phyloP scores from a whole-genome alignment of 1,140 invertebrate genomes.

The Daktulosphaira vitifoliae region DNA sequence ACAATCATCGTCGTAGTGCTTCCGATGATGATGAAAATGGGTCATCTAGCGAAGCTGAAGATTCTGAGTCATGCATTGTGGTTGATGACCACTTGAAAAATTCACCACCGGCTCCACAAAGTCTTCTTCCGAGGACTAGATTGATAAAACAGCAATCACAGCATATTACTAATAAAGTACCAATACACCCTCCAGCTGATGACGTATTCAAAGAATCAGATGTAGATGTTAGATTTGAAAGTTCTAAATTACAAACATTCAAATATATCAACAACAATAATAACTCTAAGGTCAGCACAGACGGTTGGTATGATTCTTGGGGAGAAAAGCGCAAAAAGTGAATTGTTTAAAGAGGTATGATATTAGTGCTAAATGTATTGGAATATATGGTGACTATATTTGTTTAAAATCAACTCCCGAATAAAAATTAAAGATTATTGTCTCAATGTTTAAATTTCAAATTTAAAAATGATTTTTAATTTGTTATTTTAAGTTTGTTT shows the following conservation, averaged over 20 bases:
- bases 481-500: too few species aligned
- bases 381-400: too few species aligned
- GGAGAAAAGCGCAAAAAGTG: constrained; percentile 43
- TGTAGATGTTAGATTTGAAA: constrained; percentile 16
- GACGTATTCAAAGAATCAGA: constrained; percentile 38
- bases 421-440: too few species aligned
- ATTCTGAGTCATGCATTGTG: constrained; percentile 55
- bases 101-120: constrained; percentile 27
- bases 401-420: too few species aligned
- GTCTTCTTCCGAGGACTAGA: constrained; percentile 37
- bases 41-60: constrained; percentile 37
- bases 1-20: not conserved
- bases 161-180: constrained; percentile 42
- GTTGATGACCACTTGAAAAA: constrained; percentile 58
- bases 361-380: not conserved
- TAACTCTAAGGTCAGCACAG: constrained; percentile 12
- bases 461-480: too few species aligned
- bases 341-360: not conserved
- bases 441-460: too few species aligned
- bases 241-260: constrained; percentile 35
- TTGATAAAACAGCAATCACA: constrained; percentile 41
- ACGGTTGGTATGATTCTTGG: constrained; percentile 75
- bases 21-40: constrained; percentile 2
- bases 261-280: constrained; percentile 34
- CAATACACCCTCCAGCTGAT: constrained; percentile 44